Conservation (phyloP, 2,797 vertebrate genomes). For the Avahi laniger region DNA sequence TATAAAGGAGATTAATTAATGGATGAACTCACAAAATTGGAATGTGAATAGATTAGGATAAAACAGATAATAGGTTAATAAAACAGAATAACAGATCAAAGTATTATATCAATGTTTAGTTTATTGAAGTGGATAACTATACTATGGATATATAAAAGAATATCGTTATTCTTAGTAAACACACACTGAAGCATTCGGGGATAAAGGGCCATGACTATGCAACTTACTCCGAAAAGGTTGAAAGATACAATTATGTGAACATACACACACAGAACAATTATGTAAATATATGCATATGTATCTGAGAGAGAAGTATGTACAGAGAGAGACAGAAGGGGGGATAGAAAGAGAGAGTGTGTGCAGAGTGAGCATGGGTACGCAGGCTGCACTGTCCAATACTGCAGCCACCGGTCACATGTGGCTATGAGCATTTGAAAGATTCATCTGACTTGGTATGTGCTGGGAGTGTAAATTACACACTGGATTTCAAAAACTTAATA, state of each 20-base stretch:
- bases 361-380: background rate
- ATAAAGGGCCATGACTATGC: background rate
- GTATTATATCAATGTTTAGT: background rate
- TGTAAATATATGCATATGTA: background rate
- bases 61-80: background rate
- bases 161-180: background rate
- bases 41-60: constrained; percentile 13
- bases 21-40: constrained; percentile 16
- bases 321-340: background rate
- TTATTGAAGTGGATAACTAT: background rate
- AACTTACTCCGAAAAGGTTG: background rate
- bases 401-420: background rate
- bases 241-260: background rate
- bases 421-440: background rate
- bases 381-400: background rate
- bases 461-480: background rate
- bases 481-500: background rate
- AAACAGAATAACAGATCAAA: background rate
- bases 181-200: background rate
- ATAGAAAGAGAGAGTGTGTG: no score
- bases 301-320: background rate
- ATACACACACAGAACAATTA: background rate
- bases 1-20: background rate
- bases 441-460: background rate
- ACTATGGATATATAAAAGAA: background rate